Conservation (phyloP, 1,140 invertebrate genomes). For the Sitobion miscanthi region DNA sequence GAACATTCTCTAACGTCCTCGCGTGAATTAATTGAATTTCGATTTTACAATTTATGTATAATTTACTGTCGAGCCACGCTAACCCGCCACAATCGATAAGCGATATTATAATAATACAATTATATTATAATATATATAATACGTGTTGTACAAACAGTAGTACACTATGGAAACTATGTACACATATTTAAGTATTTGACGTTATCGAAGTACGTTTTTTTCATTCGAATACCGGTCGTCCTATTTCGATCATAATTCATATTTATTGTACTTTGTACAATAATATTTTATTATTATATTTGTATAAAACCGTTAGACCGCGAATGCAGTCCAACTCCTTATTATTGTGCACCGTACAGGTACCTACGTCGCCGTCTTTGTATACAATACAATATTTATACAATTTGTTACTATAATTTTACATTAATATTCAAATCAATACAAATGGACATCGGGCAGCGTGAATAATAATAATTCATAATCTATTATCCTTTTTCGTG, state of each 20-base stretch:
- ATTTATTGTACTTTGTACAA: background rate
- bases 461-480: background rate
- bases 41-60: background rate
- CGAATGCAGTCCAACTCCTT: background rate
- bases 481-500: background rate
- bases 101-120: background rate
- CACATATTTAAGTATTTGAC: background rate
- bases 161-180: background rate
- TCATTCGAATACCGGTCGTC: background rate
- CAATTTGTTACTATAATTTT: background rate
- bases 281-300: background rate
- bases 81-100: background rate
- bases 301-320: background rate
- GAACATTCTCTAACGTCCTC: background rate
- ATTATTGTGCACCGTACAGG: background rate
- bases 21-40: background rate
- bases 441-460: background rate
- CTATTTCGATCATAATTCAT: no score
- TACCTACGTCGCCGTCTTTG: background rate
- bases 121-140: background rate
- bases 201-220: background rate
- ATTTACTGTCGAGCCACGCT: background rate
- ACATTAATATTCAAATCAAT: background rate
- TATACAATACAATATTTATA: background rate
- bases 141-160: background rate